Evolutionary conservation across 2,113 vertebrate genomes (phyloP), one percentile per base, ranked within the genome.

Genomic region (Cariama cristata): DNA sequence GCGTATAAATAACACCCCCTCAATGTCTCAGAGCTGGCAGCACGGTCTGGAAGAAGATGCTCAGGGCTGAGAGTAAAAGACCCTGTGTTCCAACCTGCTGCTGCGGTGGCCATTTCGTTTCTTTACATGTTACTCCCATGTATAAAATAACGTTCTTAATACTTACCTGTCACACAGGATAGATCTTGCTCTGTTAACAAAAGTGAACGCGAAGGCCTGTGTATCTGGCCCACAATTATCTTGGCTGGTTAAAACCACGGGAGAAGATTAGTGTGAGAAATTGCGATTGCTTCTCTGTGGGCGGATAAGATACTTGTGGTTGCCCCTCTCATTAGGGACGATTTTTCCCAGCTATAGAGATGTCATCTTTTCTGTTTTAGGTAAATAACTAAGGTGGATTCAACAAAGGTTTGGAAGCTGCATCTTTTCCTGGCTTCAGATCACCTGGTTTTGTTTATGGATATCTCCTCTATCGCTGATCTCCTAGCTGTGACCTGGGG

Each of bases 1-100:
- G 0, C 1, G 0, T 79, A 72, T 87, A 96, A 96, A 88, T 91
- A 96, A 96, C 64, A 96, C 8, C 18, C 63, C 35, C 2, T 1
- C 17, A 19, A 21, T 0, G 2, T 77, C 86, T 92, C 60, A 19
- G 62, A 55, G 64, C 60, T 87, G 79, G 75, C 88, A 86, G 59
- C 77, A 44, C 0, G 0, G 38, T 50, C 84, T 93, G 80, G 32
- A 76, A 71, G 88, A 89, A 82, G 86, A 69, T 76, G 67, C 44
- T 86, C 64, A 16, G 47, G 35, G 75, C 42, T 0, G 0, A 66
- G 55, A 59, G 66, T 82, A 75, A 95, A 97, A 97, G 93, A 86
- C 49, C 44, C 66, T 93, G 95, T 91, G 90, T 96, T 97, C 73
- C 67, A 90, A 85, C 56, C 69, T 93, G 87, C 86, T 75, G 35